phyloP scores from a whole-genome alignment of 1,140 invertebrate species.

The Orchestia grillus region DNA sequence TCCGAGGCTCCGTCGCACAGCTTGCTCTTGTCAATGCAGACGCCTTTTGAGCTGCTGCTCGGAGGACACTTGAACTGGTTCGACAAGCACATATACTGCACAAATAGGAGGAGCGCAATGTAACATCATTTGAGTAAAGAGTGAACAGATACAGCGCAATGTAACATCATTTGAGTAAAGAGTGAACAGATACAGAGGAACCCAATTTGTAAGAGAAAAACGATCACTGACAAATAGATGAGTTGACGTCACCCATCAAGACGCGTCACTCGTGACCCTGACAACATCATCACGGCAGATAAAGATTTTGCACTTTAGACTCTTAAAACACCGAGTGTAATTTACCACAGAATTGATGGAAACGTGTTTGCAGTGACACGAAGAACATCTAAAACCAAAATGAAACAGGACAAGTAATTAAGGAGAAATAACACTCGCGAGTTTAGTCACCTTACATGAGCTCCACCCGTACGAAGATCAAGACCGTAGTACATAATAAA shows the following conservation, averaged over 20 bases:
- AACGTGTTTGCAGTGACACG: neutral
- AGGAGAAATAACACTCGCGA: neutral
- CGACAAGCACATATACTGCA: conserved; percentile 73
- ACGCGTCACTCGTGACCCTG: too few species aligned
- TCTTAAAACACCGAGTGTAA: too few species aligned
- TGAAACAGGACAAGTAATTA: neutral
- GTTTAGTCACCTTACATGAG: neutral
- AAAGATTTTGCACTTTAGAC: too few species aligned
- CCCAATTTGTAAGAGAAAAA: too few species aligned
- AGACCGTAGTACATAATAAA: neutral
- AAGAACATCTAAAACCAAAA: neutral
- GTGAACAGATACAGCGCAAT: neutral
- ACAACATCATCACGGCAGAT: too few species aligned
- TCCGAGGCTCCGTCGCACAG: conserved; percentile 73
- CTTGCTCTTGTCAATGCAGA: conserved; percentile 73
- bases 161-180: too few species aligned
- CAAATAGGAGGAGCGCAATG: neutral
- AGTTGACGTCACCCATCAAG: too few species aligned
- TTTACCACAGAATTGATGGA: neutral
- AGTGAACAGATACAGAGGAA: neutral
- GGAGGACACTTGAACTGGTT: conserved; percentile 74
- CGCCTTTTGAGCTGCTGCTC: conserved; percentile 69
- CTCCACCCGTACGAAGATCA: neutral
- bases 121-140: too few species aligned
- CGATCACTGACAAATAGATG: too few species aligned